Percentiles rank a stretch among this genome's conserved stretches.
phyloP scores from a whole-genome alignment of 2,113 vertebrate species.

The Lucifuga dentata region DNA sequence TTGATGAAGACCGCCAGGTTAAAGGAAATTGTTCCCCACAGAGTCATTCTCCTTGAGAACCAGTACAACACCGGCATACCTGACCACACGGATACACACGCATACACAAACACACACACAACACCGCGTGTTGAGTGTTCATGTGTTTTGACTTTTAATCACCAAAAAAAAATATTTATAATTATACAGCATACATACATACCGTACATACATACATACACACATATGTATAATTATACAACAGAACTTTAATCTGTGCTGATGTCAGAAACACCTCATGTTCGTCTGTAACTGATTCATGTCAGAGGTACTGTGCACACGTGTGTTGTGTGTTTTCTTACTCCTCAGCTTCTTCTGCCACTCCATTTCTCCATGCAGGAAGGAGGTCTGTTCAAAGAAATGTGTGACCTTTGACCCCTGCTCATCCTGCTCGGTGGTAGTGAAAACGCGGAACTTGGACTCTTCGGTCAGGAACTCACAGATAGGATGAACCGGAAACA shows the following conservation, averaged over 20 bases:
- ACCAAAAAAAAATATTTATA: too few species aligned
- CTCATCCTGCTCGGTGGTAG: conserved; percentile 96
- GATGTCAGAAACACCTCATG: too few species aligned
- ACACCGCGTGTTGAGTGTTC: too few species aligned
- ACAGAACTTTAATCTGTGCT: too few species aligned
- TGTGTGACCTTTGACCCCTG: conserved; percentile 99
- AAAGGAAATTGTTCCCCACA: conserved; percentile 98
- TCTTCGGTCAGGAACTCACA: conserved; percentile 96
- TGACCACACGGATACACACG: conserved; percentile 67
- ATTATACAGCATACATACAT: too few species aligned
- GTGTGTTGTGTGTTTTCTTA: conserved; percentile 73
- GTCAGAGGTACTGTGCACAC: too few species aligned
- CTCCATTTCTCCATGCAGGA: conserved; percentile 98
- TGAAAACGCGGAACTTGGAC: conserved; percentile 93
- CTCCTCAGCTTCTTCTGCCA: conserved; percentile 98
- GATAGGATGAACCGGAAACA: conserved; percentile 94
- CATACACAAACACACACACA: too few species aligned
- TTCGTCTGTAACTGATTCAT: too few species aligned
- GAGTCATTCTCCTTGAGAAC: conserved; percentile 96
- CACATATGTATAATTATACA: too few species aligned
- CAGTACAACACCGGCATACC: conserved; percentile 97
- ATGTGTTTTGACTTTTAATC: too few species aligned
- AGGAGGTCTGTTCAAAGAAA: conserved; percentile 95
- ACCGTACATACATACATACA: too few species aligned
- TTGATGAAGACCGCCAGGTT: conserved; percentile 98